Percentiles rank a stretch among this genome's conserved stretches.
Conservation (phyloP, 2,888 invertebrate genomes). For the Elmis aenea region DNA sequence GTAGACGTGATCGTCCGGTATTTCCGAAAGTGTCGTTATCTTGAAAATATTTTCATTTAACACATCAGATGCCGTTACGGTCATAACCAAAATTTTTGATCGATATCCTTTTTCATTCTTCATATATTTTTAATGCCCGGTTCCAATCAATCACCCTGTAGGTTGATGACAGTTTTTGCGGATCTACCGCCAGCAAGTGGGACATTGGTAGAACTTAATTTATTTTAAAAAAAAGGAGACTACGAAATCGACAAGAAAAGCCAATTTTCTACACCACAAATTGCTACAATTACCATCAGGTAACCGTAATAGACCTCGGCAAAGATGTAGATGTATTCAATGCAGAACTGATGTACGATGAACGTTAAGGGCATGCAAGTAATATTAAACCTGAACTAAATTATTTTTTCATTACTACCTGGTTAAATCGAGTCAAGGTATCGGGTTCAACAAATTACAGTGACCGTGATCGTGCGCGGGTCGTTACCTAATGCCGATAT, state of each 20-base stretch:
- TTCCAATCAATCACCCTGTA: too few species aligned
- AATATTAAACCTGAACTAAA: slow-evolving; percentile 30
- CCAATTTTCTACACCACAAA: not conserved
- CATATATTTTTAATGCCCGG: too few species aligned
- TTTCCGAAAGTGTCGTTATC: too few species aligned
- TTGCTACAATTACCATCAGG: slow-evolving; percentile 6
- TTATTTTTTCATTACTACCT: slow-evolving; percentile 39
- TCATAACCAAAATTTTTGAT: too few species aligned
- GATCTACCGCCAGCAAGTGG: too few species aligned
- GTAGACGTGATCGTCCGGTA: too few species aligned
- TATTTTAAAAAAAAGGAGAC: too few species aligned
- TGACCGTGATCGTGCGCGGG: slow-evolving; percentile 44
- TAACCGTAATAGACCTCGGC: slow-evolving; percentile 10
- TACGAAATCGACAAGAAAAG: not conserved
- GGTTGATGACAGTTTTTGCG: too few species aligned
- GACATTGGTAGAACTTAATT: too few species aligned
- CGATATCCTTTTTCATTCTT: too few species aligned
- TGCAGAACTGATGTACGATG: slow-evolving; percentile 6
- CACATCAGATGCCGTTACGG: too few species aligned
- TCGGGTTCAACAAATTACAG: slow-evolving; percentile 44
- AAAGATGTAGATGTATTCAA: slow-evolving; percentile 2
- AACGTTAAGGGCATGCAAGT: slow-evolving; percentile 7
- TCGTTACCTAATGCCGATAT: slow-evolving; percentile 45
- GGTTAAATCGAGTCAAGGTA: slow-evolving; percentile 38
- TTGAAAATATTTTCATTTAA: too few species aligned